Evolutionary conservation across 2,113 vertebrate genomes (phyloP).

Genomic region (Pipa parva): DNA sequence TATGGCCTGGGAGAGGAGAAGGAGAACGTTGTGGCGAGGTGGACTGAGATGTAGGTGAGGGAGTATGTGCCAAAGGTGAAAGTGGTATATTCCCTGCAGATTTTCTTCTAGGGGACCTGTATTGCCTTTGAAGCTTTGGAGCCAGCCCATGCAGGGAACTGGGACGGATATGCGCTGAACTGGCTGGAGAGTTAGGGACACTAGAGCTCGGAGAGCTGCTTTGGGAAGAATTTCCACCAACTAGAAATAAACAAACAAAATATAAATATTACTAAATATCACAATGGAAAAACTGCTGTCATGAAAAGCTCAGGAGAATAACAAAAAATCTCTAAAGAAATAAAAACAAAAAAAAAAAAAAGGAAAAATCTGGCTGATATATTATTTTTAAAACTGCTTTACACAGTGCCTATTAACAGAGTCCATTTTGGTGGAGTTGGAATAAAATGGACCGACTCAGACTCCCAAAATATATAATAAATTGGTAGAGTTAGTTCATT

Average conservation of each 20-base stretch:
- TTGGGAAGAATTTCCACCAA: constrained; percentile 90
- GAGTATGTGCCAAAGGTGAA: constrained; percentile 90
- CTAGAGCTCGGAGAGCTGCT: constrained; percentile 96
- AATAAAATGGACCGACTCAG: too few relatives aligned
- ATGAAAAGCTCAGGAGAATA: too few relatives aligned
- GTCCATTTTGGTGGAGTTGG: too few relatives aligned
- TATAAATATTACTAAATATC: too few relatives aligned
- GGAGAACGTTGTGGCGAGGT: constrained; percentile 89
- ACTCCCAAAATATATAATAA: too few relatives aligned
- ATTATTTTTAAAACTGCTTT: too few relatives aligned
- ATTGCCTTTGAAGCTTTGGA: constrained; percentile 93
- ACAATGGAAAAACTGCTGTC: too few relatives aligned
- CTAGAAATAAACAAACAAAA: constrained; percentile 50
- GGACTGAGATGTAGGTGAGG: constrained; percentile 85
- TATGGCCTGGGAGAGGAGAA: constrained; percentile 78
- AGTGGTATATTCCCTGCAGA: constrained; percentile 94
- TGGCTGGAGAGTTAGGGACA: constrained; percentile 90
- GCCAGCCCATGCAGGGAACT: constrained; percentile 91
- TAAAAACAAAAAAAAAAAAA: too few relatives aligned
- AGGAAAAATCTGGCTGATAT: too few relatives aligned
- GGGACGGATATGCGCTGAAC: constrained; percentile 91
- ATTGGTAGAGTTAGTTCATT: too few relatives aligned
- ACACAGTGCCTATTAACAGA: too few relatives aligned
- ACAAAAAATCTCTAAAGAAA: too few relatives aligned
- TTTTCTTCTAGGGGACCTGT: constrained; percentile 89